phyloP scores from a whole-genome alignment of 2,888 invertebrate genomes.

The Ormyrus thymus region DNA sequence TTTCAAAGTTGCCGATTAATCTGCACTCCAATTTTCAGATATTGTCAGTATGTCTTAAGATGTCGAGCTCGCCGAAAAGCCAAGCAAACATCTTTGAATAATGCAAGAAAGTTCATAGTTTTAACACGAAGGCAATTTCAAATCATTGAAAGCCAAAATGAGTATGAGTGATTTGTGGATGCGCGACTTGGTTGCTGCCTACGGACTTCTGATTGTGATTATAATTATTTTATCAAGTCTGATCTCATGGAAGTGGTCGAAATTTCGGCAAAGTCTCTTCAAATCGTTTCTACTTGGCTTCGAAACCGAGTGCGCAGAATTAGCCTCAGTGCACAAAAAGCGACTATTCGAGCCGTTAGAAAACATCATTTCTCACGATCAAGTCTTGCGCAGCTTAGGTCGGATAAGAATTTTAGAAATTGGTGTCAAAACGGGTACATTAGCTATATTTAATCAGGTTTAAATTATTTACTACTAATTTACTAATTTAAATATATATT shows the following conservation, averaged over 20 bases:
- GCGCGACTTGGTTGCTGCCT: conserved; percentile 65
- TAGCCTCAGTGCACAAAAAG: conserved; percentile 60
- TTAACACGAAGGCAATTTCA: not conserved
- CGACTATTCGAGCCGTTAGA: conserved; percentile 63
- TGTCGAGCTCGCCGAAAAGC: not conserved
- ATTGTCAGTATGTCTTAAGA: not conserved
- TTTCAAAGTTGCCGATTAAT: conserved; percentile 4
- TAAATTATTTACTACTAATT: not conserved
- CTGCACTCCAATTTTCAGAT: conserved; percentile 29
- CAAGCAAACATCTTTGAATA: not conserved
- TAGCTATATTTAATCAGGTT: not conserved
- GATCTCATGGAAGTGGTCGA: conserved; percentile 61
- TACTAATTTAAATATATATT: not conserved
- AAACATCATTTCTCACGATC: conserved; percentile 63
- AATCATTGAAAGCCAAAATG: conserved; percentile 58
- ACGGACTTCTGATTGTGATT: conserved; percentile 59
- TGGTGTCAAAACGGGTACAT: conserved; percentile 69
- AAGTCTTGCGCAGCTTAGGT: conserved; percentile 62
- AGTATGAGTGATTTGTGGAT: conserved; percentile 66
- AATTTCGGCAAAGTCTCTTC: conserved; percentile 61
- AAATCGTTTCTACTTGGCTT: conserved; percentile 66
- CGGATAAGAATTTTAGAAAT: conserved; percentile 69
- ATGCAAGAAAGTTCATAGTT: not conserved
- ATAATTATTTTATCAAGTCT: conserved; percentile 56
- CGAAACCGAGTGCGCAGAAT: conserved; percentile 67